phyloP scores from a whole-genome alignment of 2,113 vertebrate genomes.

The Pangasianodon gigas region DNA sequence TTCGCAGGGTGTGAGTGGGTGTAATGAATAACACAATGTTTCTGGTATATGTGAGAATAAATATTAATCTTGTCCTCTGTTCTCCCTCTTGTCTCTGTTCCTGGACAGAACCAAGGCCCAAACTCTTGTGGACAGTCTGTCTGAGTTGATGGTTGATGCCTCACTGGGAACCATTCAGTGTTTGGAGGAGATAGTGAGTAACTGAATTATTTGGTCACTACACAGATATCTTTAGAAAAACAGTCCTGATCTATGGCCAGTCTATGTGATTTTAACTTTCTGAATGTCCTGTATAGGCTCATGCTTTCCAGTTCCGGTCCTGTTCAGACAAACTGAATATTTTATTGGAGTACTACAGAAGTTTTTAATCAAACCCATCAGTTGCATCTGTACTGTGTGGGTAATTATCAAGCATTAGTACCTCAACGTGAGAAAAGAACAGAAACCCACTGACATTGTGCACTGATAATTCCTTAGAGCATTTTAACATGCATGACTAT shows the following conservation, averaged over 20 bases:
- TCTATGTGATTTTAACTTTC: neutral
- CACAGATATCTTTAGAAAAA: neutral
- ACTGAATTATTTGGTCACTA: neutral
- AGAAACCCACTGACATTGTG: neutral
- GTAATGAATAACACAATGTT: neutral
- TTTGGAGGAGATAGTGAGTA: slow-evolving; percentile 94
- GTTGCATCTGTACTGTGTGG: neutral
- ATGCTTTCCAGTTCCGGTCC: neutral
- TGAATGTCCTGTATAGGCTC: neutral
- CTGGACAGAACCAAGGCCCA: slow-evolving; percentile 81
- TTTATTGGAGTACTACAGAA: neutral
- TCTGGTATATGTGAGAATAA: neutral
- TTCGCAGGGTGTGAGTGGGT: neutral
- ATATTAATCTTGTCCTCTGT: neutral
- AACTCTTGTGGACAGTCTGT: slow-evolving; percentile 83
- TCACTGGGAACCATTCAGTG: slow-evolving; percentile 86
- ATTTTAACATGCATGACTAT: neutral
- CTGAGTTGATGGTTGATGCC: slow-evolving; percentile 85
- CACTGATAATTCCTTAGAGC: neutral
- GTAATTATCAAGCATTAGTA: neutral
- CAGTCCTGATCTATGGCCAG: neutral
- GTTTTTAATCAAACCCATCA: neutral
- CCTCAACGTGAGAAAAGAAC: neutral
- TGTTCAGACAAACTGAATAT: neutral
- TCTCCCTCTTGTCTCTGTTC: neutral